A percentile compares a stretch with the other conserved stretches of the same genome.
Conservation (phyloP, 1,140 invertebrate genomes). For the Drosophila triauraria region DNA sequence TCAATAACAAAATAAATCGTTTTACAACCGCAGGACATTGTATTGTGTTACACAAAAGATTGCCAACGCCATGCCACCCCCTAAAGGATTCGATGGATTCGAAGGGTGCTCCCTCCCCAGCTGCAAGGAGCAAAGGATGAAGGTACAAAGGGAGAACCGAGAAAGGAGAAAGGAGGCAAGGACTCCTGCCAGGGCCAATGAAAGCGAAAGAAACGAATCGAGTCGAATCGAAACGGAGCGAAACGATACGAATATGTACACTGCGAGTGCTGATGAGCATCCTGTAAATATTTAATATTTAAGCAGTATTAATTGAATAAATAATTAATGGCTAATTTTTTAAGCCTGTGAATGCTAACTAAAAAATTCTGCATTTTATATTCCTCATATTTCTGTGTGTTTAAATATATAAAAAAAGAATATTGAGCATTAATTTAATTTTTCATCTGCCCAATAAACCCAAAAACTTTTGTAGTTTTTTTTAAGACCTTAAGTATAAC, state of each 20-base stretch:
- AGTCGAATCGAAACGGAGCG: constrained; percentile 46
- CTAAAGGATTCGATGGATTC: constrained; percentile 36
- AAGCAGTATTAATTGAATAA: background rate
- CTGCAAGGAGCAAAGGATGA: constrained; percentile 26
- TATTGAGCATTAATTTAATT: background rate
- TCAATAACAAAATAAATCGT: constrained; percentile 84
- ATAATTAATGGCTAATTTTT: no score
- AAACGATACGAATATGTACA: constrained; percentile 43
- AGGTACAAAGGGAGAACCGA: background rate
- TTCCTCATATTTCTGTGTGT: no score
- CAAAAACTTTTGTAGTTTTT: background rate
- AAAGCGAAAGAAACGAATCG: constrained; percentile 71
- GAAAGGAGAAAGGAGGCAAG: constrained; percentile 26
- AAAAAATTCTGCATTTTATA: no score
- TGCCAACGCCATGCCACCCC: constrained; percentile 48
- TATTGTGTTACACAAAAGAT: constrained; percentile 84
- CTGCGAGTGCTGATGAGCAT: background rate
- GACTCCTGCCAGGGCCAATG: constrained; percentile 56
- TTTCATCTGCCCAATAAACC: no score
- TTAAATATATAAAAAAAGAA: no score
- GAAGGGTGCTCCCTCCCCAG: constrained; percentile 17
- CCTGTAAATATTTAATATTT: background rate
- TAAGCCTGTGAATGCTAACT: no score
- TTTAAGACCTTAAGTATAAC: background rate
- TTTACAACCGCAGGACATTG: constrained; percentile 84